These are phyloP conservation scores for Acrossocheilus wenchowensis DNA, from an alignment of 2,797 vertebrate species.

Conservation along the genomic window DNA sequence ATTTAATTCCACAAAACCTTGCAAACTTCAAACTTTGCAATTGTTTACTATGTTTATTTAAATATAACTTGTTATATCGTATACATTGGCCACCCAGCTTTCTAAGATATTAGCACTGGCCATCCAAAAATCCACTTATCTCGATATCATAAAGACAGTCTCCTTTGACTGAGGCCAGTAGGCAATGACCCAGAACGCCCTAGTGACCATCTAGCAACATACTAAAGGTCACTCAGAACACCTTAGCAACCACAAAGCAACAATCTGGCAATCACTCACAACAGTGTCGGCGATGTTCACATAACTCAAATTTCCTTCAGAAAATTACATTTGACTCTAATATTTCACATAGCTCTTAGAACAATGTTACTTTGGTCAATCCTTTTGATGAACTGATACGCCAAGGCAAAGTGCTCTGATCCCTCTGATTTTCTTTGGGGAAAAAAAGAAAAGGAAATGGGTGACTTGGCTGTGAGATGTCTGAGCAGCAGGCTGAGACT, in stretches of 20 bases:
- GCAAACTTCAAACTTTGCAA: neutral
- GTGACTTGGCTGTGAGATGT: slow-evolving; percentile 60
- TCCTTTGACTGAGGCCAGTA: neutral
- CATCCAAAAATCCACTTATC: neutral
- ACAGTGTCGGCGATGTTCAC: neutral
- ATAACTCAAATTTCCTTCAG: neutral
- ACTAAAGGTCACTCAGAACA: neutral
- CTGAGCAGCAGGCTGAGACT: slow-evolving; percentile 78
- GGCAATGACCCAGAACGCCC: neutral
- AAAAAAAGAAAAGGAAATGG: slow-evolving; percentile 51
- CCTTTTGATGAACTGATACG: slow-evolving; percentile 1
- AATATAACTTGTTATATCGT: neutral
- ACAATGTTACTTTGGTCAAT: neutral
- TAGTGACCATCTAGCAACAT: neutral
- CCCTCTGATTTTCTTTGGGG: slow-evolving; percentile 1
- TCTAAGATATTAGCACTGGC: neutral
- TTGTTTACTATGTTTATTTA: neutral
- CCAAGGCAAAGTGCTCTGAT: neutral
- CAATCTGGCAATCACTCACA: neutral
- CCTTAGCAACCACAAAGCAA: neutral
- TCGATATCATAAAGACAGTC: neutral
- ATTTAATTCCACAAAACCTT: neutral
- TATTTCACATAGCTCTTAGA: neutral
- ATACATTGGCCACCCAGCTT: neutral
- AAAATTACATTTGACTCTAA: neutral